phyloP scores from a whole-genome alignment of 2,797 vertebrate species.

The Setipinna tenuifilis region DNA sequence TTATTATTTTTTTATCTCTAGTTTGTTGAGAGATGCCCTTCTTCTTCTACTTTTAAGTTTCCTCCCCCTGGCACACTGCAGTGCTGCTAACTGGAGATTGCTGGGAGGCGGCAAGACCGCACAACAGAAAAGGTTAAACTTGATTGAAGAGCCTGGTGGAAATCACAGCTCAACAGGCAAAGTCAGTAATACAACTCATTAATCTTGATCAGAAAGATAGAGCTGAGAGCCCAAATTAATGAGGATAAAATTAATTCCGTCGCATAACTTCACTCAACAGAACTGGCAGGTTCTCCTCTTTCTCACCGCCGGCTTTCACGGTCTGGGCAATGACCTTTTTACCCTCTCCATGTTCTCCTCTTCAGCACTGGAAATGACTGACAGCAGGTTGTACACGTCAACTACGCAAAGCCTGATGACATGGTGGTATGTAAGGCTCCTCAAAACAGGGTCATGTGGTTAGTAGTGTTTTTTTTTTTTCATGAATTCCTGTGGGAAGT shows the following conservation, averaged over 20 bases:
- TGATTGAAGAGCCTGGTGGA: conserved; percentile 68
- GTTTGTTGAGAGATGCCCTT: no score
- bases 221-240: conserved; percentile 68
- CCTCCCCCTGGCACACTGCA: not conserved
- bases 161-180: conserved; percentile 66
- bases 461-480: not conserved
- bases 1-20: not conserved
- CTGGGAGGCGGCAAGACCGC: conserved; percentile 34
- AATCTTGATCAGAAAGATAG: conserved; percentile 68
- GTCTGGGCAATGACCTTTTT: conserved; percentile 41
- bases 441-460: not conserved
- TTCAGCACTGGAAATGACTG: not conserved
- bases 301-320: conserved; percentile 44
- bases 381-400: conserved; percentile 18
- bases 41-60: not conserved
- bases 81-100: not conserved
- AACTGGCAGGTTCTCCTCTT: conserved; percentile 59
- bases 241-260: conserved; percentile 59
- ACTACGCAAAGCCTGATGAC: not conserved
- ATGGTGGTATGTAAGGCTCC: not conserved
- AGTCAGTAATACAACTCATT: conserved; percentile 71
- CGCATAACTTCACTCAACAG: conserved; percentile 55
- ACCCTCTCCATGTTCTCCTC: conserved; percentile 13
- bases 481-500: not conserved
- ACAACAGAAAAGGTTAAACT: conserved; percentile 50